phyloP scores from a whole-genome alignment of 1,140 invertebrate genomes.

The Ridgeia piscesae region DNA sequence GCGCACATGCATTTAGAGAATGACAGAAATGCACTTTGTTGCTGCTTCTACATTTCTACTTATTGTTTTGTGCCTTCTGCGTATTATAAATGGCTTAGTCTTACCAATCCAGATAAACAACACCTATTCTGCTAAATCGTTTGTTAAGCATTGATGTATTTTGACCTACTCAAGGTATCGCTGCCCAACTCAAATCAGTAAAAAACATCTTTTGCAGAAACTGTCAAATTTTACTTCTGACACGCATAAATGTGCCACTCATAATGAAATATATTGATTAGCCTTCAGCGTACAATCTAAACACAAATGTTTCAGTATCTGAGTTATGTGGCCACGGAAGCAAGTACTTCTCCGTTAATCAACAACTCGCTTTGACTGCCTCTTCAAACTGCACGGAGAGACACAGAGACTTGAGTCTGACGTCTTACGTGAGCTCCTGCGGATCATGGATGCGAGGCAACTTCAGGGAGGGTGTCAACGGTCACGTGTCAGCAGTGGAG shows the following conservation, averaged over 20 bases:
- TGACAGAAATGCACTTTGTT: neutral
- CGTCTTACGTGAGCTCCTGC: neutral
- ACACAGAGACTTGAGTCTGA: neutral
- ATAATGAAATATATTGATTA: neutral
- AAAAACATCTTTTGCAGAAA: neutral
- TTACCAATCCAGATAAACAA: too few relatives aligned
- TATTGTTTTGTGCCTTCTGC: neutral
- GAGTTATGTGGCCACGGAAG: neutral
- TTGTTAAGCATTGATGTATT: neutral
- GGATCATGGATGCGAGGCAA: neutral
- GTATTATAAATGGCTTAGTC: too few relatives aligned
- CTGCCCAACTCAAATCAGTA: neutral
- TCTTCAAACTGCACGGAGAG: neutral
- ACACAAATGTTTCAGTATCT: neutral
- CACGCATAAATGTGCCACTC: neutral
- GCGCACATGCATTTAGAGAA: too few relatives aligned
- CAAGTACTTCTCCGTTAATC: neutral
- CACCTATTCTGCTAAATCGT: neutral
- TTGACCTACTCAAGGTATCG: neutral
- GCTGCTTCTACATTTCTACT: neutral
- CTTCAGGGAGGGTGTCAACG: conserved; percentile 1
- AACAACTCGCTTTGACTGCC: neutral
- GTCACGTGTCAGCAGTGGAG: neutral
- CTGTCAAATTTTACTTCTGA: neutral
- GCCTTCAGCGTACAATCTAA: neutral